phyloP scores from a whole-genome alignment of 1,140 invertebrate genomes.

The Ptiloglossa arizonensis region DNA sequence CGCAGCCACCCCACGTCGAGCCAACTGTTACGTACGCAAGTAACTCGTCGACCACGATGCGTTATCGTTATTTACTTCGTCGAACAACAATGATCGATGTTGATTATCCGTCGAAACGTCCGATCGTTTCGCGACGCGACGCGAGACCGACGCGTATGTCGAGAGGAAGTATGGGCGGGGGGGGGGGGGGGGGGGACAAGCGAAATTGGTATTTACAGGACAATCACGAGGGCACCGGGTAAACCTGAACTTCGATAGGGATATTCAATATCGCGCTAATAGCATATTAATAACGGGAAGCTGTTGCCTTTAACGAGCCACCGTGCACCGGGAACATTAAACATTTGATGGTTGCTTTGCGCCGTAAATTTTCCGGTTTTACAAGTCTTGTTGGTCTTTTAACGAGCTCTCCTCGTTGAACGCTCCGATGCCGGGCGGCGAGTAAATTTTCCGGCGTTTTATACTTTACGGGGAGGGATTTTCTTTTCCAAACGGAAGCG shows the following conservation, averaged over 20 bases:
- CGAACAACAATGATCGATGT: constrained; percentile 29
- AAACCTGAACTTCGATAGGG: neutral
- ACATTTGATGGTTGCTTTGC: constrained; percentile 37
- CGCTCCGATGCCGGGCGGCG: constrained; percentile 13
- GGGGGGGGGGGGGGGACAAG: too few relatives aligned
- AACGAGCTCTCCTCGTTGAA: constrained; percentile 19
- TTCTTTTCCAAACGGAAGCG: neutral
- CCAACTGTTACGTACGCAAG: too few relatives aligned
- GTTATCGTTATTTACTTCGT: constrained; percentile 30
- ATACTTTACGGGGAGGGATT: neutral
- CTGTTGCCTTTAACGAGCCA: constrained; percentile 13
- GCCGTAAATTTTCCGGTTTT: constrained; percentile 42
- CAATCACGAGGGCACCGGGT: neutral
- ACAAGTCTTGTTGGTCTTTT: constrained; percentile 15
- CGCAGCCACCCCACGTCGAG: too few relatives aligned
- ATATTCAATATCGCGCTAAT: constrained; percentile 19
- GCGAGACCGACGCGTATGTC: too few relatives aligned
- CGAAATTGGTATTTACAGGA: constrained; percentile 17
- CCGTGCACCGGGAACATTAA: neutral
- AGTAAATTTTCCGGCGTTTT: constrained; percentile 44
- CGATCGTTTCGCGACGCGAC: constrained; percentile 9
- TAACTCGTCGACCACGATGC: too few relatives aligned
- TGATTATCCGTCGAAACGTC: constrained; percentile 12
- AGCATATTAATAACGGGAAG: constrained; percentile 25
- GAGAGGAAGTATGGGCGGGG: too few relatives aligned